Conservation (phyloP, 2,113 vertebrate genomes). For the Taurulus bubalis region DNA sequence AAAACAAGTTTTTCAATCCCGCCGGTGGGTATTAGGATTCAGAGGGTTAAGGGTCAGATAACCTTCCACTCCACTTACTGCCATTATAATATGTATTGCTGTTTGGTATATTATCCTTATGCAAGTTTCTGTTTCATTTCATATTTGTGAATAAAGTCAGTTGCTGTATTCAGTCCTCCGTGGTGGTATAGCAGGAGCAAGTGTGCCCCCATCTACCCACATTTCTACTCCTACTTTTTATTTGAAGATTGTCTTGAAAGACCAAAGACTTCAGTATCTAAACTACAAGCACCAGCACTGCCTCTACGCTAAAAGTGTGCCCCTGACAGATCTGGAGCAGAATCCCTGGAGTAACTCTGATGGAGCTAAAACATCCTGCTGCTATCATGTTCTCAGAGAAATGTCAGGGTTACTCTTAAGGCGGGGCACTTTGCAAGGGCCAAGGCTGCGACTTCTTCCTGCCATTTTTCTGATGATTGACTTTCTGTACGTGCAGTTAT, state of each 20-base stretch:
- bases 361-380: constrained; percentile 40
- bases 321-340: constrained; percentile 60
- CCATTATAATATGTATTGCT: background rate
- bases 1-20: too few relatives aligned
- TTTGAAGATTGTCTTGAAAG: background rate
- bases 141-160: background rate
- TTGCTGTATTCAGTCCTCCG: background rate
- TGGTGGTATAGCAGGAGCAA: background rate
- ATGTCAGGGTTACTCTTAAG: constrained; percentile 3
- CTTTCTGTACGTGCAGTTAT: background rate
- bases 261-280: background rate
- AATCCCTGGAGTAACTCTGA: constrained; percentile 45
- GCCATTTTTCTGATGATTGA: background rate
- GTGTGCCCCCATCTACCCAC: background rate
- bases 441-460: background rate
- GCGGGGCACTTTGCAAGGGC: background rate
- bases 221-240: background rate
- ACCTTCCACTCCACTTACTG: constrained; percentile 9
- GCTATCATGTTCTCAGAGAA: constrained; percentile 4
- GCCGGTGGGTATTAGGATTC: background rate
- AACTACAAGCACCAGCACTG: constrained; percentile 8
- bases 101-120: background rate
- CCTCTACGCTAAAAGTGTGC: constrained; percentile 20
- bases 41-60: background rate
- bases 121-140: background rate